Base-by-base conservation (phyloP, 2,797 vertebrate species). In the Mycteria americana region DNA sequence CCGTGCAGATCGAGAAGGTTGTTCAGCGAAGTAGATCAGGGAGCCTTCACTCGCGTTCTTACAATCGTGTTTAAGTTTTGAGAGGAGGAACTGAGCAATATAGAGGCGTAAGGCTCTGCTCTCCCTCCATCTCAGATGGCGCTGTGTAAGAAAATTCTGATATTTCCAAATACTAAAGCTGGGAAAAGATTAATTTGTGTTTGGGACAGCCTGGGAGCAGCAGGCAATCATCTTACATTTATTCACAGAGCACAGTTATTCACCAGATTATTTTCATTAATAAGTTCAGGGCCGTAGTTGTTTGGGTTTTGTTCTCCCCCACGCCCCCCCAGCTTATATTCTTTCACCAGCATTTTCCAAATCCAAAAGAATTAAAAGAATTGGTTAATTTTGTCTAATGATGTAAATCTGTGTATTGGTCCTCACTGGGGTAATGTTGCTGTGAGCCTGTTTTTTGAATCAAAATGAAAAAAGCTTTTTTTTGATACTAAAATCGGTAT, bases 1-100 rank as follows among this genome's bases (percentile, higher is more conserved):
- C 15, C 0, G 0, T 5, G 30, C 65, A 19, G 24, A 50, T 68
- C 9, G 8, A 28, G 51, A n/a, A 19, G 35, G 13, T 54, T 54
- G 33, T 74, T 84, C 33, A 7, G 33, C 15, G 2, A 43, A n/a
- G 24, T 73, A n/a, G 45, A 76, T 72, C 28, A 18, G 31, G 51
- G 54, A 74, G 11, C 31, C 45, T 72, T 88, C 11, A 14, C 11
- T 90, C 14, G 6, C 30, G 13, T 28, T 69, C 28, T 86, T 60
- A 27, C 3, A 76, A 19, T 3, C 59, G 39, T 5, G 28, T 73
- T 79, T 69, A 86, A 60, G 12, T 86, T 69, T 84, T 68, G 27
- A 31, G 31, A 15, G 22, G 17, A 2, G 4, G 24, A 62, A 77
- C 25, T 45, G 37, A 70, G 14, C 5, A 37, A n/a, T 27, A 10